Base-by-base conservation (phyloP, 2,113 vertebrate genomes). In the Actenoides hombroni region DNA sequence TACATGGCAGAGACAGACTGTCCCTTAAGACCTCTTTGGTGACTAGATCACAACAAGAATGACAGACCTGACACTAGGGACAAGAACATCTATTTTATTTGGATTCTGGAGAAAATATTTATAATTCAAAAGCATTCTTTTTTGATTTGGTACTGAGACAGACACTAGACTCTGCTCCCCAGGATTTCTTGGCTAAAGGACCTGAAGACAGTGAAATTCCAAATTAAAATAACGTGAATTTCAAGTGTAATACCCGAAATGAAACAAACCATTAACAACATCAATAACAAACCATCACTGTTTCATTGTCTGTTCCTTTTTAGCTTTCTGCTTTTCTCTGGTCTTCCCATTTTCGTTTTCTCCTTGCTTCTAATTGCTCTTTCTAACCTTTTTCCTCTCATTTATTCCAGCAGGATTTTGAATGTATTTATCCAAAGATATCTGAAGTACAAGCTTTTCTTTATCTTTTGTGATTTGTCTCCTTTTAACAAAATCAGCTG, bases 11-110 rank as follows among this genome's bases (percentile, higher is more conserved):
- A 90, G 83, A 90, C 90, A 93, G 88, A 35, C 53, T 19, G 77
- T 86, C 92, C 94, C 92, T 79, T 78, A 84, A 83, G 79, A 92
- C 57, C 76, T 71, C 80, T 40, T 59, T 57, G 85, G 76, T 61
- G 83, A 60, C 79, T 56, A 8, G 16, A 71, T 49, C 94, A 78
- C 80, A 89, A 10, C 35, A 16, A 64, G 77, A 69, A 37, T 94
- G 92, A 93, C 92, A 95, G 92, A 49, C 2, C 2, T 79, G 83
- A n/a, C 88, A 70, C 54, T 9, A 23, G 67, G 67, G 83, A 91
- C 70, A 86, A n/a, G n/a, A 68, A 54, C 42, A 12, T 2, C 31
- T 18, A 5, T 29, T 84, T 81, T 26, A 44, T 26, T 1, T 31
- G 54, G 31, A 5, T 46, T 69, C 80, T 69, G 37, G 23, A 59